Percentiles rank a stretch among this genome's conserved stretches.
phyloP scores from a whole-genome alignment of 2,113 vertebrate genomes.

The Chamaea fasciata region DNA sequence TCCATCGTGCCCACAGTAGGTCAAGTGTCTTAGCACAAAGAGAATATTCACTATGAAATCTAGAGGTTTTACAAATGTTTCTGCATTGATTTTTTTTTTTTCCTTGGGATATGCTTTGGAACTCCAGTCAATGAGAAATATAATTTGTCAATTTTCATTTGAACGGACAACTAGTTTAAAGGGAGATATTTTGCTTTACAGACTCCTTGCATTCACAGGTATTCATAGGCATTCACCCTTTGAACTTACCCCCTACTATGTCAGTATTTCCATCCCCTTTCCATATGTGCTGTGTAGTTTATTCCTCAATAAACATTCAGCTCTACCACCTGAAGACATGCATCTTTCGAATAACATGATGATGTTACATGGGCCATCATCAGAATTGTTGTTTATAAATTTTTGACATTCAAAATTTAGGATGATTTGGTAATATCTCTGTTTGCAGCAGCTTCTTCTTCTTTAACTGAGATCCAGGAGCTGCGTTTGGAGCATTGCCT shows the following conservation, averaged over 20 bases:
- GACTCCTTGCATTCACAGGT: neutral
- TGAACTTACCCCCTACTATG: neutral
- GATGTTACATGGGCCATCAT: neutral
- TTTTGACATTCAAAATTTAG: constrained; percentile 21
- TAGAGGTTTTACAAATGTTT: constrained; percentile 53
- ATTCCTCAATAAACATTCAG: neutral
- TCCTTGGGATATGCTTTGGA: neutral
- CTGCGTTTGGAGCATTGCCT: neutral
- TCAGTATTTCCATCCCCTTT: neutral
- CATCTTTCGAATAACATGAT: neutral
- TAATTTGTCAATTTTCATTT: constrained; percentile 8
- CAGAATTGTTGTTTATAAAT: neutral
- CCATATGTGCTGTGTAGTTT: neutral
- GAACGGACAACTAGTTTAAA: neutral
- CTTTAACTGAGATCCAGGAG: neutral
- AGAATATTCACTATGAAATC: constrained; percentile 58
- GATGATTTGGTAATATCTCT: neutral
- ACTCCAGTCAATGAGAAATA: neutral
- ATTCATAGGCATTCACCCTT: constrained; percentile 15
- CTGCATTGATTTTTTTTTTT: constrained; percentile 27
- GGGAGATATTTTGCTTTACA: neutral
- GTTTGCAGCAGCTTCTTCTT: neutral
- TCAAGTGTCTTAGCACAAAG: constrained; percentile 64
- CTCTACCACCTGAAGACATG: neutral
- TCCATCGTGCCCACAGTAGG: constrained; percentile 45